phyloP scores from a whole-genome alignment of 2,797 vertebrate genomes.

The Nannoperca obscura region DNA sequence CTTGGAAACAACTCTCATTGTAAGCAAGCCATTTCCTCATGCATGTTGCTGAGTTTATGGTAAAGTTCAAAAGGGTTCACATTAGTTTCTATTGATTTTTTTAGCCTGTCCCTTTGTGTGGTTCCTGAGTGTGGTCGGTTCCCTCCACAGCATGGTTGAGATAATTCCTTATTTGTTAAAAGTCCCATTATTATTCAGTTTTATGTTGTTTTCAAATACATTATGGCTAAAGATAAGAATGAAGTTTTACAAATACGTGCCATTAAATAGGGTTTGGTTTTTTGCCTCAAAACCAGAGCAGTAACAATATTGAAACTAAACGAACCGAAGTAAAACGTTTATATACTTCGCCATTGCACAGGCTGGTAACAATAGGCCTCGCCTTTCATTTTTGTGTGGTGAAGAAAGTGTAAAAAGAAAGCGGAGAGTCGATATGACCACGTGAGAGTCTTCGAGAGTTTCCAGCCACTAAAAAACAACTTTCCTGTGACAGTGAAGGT shows the following conservation, averaged over 20 bases:
- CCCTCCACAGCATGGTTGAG: not conserved
- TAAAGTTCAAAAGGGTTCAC: not conserved
- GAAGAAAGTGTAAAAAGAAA: constrained; percentile 45
- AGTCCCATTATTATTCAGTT: too few species aligned
- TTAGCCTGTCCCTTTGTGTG: constrained; percentile 6
- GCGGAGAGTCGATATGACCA: not conserved
- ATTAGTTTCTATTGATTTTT: not conserved
- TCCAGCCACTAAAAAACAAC: not conserved
- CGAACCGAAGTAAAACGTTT: too few species aligned
- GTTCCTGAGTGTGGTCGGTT: not conserved
- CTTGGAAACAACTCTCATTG: not conserved
- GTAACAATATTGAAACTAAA: not conserved
- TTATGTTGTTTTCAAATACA: not conserved
- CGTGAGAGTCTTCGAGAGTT: not conserved
- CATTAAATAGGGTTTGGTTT: not conserved
- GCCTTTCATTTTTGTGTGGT: not conserved
- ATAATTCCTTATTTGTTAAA: not conserved
- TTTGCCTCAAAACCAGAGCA: not conserved
- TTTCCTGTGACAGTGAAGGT: not conserved
- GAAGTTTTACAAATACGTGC: not conserved
- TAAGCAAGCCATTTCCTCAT: too few species aligned
- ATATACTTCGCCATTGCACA: not conserved
- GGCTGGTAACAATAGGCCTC: not conserved
- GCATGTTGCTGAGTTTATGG: not conserved
- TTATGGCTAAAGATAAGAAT: not conserved